These are phyloP conservation scores for Tupaia chinensis DNA, from an alignment of 2,113 vertebrate genomes.

Conservation along the genomic window DNA sequence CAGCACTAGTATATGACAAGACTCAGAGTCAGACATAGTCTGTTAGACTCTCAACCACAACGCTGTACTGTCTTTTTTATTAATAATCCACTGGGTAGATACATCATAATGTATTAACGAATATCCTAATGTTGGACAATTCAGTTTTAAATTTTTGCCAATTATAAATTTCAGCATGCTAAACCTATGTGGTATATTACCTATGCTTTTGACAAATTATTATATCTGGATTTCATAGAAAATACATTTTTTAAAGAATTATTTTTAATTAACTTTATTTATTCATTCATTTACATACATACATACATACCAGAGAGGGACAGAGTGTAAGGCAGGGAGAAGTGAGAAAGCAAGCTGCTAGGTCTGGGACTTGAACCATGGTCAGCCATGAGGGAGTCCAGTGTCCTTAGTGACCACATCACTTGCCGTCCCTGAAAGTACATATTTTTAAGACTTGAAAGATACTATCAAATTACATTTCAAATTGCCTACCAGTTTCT, in stretches of 20 bases:
- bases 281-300: too few species aligned
- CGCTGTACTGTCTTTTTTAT: background rate
- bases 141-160: background rate
- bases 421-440: background rate
- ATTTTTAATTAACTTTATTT: too few species aligned
- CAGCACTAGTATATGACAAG: background rate
- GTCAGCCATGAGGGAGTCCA: too few species aligned
- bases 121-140: background rate
- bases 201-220: background rate
- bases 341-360: too few species aligned
- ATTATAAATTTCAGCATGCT: background rate
- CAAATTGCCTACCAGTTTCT: background rate
- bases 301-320: too few species aligned
- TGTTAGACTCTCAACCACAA: background rate
- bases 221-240: background rate
- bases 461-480: background rate
- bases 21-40: background rate
- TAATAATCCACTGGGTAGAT: background rate
- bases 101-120: background rate
- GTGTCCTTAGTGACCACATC: too few species aligned
- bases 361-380: too few species aligned
- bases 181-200: background rate
- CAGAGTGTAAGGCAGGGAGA: too few species aligned
- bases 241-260: background rate
- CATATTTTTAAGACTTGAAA: background rate